phyloP scores from a whole-genome alignment of 2,888 invertebrate species.

The Cryptocheilus praepositus region DNA sequence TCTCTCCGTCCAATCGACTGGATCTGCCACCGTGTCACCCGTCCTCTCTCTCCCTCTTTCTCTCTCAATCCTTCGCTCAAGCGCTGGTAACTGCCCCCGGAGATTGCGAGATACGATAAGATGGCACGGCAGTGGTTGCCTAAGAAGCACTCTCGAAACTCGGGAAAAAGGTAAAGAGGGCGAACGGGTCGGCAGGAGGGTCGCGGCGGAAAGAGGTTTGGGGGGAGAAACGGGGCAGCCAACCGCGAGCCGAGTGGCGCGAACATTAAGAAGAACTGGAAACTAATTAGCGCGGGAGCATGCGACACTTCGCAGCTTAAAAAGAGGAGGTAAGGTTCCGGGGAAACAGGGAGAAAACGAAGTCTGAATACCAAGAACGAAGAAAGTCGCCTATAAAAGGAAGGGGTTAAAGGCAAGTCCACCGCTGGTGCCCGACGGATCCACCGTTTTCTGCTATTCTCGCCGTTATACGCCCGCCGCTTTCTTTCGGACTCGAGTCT shows the following conservation, averaged over 20 bases:
- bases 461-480: constrained; percentile 9
- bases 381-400: constrained; percentile 30
- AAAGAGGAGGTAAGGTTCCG: constrained; percentile 15
- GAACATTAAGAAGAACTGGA: constrained; percentile 21
- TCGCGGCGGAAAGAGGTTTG: background rate
- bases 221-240: constrained; percentile 9
- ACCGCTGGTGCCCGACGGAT: background rate
- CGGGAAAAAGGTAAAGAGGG: constrained; percentile 10
- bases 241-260: constrained; percentile 11
- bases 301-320: constrained; percentile 30
- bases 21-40: too few relatives aligned
- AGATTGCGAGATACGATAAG: background rate
- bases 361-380: constrained; percentile 25
- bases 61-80: too few relatives aligned
- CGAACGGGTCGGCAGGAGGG: background rate
- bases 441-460: background rate
- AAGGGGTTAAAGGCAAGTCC: constrained; percentile 34
- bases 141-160: constrained; percentile 13
- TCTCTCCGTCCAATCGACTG: too few relatives aligned
- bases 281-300: constrained; percentile 46
- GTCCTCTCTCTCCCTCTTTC: too few relatives aligned
- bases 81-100: background rate
- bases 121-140: background rate
- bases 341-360: too few relatives aligned
- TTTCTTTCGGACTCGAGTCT: background rate